Evolutionary conservation across 2,888 invertebrate species (phyloP), one percentile per base, ranked within the genome.

Genomic region (Smittia sp.): DNA sequence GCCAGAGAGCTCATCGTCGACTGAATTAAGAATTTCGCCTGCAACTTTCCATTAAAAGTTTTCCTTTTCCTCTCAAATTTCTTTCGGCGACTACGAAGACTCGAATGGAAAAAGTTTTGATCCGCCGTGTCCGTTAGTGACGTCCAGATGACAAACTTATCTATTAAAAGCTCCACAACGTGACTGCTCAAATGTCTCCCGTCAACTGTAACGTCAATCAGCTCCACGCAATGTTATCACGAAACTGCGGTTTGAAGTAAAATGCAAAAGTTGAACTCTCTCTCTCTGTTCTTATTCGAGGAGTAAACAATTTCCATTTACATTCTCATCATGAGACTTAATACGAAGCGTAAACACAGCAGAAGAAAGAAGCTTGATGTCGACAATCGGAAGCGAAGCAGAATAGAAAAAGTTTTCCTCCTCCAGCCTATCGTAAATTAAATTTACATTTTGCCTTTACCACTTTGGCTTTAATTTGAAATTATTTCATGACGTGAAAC

Each of bases 361-460:
- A 4, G 46, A 20, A n/a, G 22, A 22, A 58, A 3, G 7, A 58
- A 58, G 46, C 58, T 58, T 58, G 6, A 18, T 22, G 58, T 58
- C 22, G n/a, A 22, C 58, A 58, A 58, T 22, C 22, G 58, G 9
- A n/a, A 58, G 58, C 13, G 22, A 58, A 58, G 15, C 3, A 18
- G 58, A 58, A 58, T 58, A 58, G 22, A 7, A 69, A 54, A 69
- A 69, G 15, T 54, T 69, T 67, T 41, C 24, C 52, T 32, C 41
- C 22, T 54, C 46, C 41, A 58, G 22, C 18, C 22, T 24, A 15
- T 69, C 54, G 22, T 72, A 72, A 72, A 72, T 72, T 72, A 72
- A 72, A 72, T 72, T 72, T 72, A 62, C 72, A 72, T 72, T 72
- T 62, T 39, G 18, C 20, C 58, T 72, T 72, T 22, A 22, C 58